phyloP scores from a whole-genome alignment of 2,113 vertebrate genomes.

The Crotophaga sulcirostris region DNA sequence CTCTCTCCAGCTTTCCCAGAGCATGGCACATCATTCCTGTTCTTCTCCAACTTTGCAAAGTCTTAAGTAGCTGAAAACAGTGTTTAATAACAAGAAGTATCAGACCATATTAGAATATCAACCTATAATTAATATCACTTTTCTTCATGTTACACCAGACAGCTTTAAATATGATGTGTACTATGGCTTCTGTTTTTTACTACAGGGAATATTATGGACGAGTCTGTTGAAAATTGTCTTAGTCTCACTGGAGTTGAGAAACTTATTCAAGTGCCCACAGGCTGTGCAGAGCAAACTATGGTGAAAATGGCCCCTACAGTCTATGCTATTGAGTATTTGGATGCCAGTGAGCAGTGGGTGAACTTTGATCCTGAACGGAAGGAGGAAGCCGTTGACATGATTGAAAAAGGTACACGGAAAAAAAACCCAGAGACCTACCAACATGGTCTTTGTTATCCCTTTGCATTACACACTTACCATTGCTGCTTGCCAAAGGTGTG shows the following conservation, averaged over 20 bases:
- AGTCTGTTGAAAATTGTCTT: conserved; percentile 69
- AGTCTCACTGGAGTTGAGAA: conserved; percentile 60
- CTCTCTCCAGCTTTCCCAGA: neutral
- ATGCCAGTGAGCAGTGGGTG: conserved; percentile 73
- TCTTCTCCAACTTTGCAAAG: neutral
- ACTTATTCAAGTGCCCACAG: conserved; percentile 71
- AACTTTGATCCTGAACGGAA: conserved; percentile 63
- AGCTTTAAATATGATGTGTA: neutral
- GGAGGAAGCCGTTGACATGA: conserved; percentile 67
- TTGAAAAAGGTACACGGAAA: conserved; percentile 65
- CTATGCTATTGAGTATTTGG: conserved; percentile 78
- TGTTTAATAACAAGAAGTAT: neutral
- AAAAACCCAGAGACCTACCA: fast-evolving
- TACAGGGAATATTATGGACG: conserved; percentile 39
- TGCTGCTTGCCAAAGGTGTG: neutral
- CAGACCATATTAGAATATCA: neutral
- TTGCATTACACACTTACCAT: neutral
- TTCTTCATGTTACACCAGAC: neutral
- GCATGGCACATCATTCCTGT: neutral
- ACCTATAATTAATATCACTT: neutral
- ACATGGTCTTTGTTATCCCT: fast-evolving
- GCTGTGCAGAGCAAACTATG: conserved; percentile 84
- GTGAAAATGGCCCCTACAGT: conserved; percentile 71
- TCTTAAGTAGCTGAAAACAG: neutral
- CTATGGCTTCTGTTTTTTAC: neutral